A percentile compares a stretch with the other conserved stretches of the same genome.
Conservation (phyloP, 2,888 invertebrate genomes). For the Yponomeuta plumbellus region DNA sequence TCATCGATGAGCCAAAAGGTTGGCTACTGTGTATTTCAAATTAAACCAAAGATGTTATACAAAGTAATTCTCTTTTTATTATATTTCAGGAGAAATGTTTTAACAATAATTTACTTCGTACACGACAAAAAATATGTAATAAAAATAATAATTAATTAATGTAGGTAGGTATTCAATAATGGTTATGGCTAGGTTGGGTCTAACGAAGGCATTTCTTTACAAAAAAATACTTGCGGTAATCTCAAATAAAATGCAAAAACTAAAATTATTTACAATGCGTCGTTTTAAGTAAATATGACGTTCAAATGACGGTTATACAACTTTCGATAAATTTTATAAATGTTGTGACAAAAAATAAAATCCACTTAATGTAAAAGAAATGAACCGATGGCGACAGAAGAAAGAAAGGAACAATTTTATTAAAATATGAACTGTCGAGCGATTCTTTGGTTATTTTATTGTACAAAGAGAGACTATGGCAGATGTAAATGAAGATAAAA, state of each 20-base stretch:
- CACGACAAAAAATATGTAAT: conserved; percentile 51
- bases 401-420: neutral
- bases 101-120: conserved; percentile 70
- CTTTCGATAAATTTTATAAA: neutral
- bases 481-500: neutral
- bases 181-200: conserved; percentile 54
- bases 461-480: neutral
- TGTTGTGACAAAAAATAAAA: conserved; percentile 7
- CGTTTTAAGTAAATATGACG: conserved; percentile 28
- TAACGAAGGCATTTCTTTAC: conserved; percentile 38
- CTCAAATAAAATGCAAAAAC: conserved; percentile 29
- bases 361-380: neutral
- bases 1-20: too few relatives aligned
- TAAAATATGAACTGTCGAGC: neutral
- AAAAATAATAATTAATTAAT: conserved; percentile 25
- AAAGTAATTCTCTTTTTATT: conserved; percentile 59
- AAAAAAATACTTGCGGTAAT: conserved; percentile 53
- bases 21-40: conserved; percentile 21
- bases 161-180: conserved; percentile 49
- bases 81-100: conserved; percentile 59
- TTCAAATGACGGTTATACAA: conserved; percentile 22
- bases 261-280: conserved; percentile 23
- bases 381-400: neutral
- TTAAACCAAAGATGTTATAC: conserved; percentile 44
- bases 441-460: conserved; percentile 7